phyloP scores from a whole-genome alignment of 1,140 invertebrate species.

The Drosophila pallidifrons region DNA sequence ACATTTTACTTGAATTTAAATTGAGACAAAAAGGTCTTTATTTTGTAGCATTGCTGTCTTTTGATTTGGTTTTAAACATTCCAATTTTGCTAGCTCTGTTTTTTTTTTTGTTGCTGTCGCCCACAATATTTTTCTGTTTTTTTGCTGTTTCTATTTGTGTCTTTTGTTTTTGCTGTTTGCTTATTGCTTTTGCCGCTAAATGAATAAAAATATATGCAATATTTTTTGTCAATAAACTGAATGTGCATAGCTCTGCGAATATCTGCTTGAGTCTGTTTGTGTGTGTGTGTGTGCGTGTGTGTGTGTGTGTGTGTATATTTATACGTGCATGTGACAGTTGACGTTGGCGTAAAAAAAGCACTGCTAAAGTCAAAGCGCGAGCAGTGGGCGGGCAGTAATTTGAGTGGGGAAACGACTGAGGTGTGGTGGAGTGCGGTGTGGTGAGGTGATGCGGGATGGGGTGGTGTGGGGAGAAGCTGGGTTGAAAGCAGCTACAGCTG shows the following conservation, averaged over 20 bases:
- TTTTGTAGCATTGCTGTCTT: conserved; percentile 62
- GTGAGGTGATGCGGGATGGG: conserved; percentile 30
- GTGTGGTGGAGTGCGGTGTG: conserved; percentile 50
- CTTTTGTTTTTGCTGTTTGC: conserved; percentile 59
- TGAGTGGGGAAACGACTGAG: conserved; percentile 45
- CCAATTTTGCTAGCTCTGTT: conserved; percentile 59
- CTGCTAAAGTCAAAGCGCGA: conserved; percentile 58
- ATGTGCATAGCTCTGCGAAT: conserved; percentile 40
- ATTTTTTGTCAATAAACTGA: conserved; percentile 72
- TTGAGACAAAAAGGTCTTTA: conserved; percentile 16
- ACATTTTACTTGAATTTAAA: conserved; percentile 36
- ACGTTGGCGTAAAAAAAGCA: conserved; percentile 66
- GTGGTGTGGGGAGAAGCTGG: conserved; percentile 34
- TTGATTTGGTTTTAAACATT: conserved; percentile 71
- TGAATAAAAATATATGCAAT: conserved; percentile 82
- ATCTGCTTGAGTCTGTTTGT: conserved; percentile 8
- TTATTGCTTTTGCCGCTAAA: conserved; percentile 77
- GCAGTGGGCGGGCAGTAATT: conserved; percentile 65
- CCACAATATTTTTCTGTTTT: conserved; percentile 53
- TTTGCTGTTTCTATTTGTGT: conserved; percentile 53
- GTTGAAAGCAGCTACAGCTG: conserved; percentile 63
- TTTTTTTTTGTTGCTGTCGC: conserved; percentile 68
- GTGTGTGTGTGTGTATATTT: background rate
- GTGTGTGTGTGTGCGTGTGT: conserved; percentile 16
- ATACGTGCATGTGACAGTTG: conserved; percentile 48